phyloP scores from a whole-genome alignment of 2,113 vertebrate species.

The Kryptolebias marmoratus region DNA sequence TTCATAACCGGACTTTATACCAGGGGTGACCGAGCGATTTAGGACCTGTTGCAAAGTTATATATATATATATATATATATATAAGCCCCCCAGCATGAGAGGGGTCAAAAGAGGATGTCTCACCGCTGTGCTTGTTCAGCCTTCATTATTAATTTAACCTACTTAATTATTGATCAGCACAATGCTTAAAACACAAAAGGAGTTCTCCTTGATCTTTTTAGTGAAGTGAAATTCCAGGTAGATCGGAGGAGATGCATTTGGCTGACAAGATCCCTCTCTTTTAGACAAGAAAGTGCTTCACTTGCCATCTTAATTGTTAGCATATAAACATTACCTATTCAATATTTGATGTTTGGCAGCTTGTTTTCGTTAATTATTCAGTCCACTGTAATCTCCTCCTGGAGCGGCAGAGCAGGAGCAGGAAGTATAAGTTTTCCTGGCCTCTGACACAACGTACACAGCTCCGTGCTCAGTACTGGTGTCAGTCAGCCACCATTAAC shows the following conservation, averaged over 20 bases:
- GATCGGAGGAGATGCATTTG: conserved; percentile 68
- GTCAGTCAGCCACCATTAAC: conserved; percentile 6
- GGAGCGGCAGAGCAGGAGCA: conserved; percentile 51
- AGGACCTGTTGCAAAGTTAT: conserved; percentile 65
- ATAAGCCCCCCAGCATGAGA: conserved; percentile 4
- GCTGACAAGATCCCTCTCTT: conserved; percentile 65
- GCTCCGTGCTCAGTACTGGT: not conserved
- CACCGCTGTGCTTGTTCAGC: conserved; percentile 65
- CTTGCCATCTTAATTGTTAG: conserved; percentile 74
- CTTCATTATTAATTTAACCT: conserved; percentile 74
- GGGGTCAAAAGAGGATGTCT: conserved; percentile 69
- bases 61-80: not conserved
- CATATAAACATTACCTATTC: conserved; percentile 78
- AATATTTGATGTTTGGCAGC: conserved; percentile 82
- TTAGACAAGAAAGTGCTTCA: conserved; percentile 72
- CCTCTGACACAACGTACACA: conserved; percentile 39
- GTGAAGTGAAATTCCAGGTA: conserved; percentile 67
- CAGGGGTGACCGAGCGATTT: conserved; percentile 8
- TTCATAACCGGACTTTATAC: conserved; percentile 15
- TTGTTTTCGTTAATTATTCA: conserved; percentile 85
- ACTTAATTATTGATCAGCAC: conserved; percentile 69
- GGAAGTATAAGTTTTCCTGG: conserved; percentile 66
- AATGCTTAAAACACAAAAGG: conserved; percentile 59
- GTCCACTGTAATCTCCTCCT: conserved; percentile 74
- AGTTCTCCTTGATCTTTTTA: conserved; percentile 53